Evolutionary conservation across 2,888 invertebrate species (phyloP), one percentile per base, ranked within the genome.

Genomic region (Bursaphelenchus okinawaensis): DNA sequence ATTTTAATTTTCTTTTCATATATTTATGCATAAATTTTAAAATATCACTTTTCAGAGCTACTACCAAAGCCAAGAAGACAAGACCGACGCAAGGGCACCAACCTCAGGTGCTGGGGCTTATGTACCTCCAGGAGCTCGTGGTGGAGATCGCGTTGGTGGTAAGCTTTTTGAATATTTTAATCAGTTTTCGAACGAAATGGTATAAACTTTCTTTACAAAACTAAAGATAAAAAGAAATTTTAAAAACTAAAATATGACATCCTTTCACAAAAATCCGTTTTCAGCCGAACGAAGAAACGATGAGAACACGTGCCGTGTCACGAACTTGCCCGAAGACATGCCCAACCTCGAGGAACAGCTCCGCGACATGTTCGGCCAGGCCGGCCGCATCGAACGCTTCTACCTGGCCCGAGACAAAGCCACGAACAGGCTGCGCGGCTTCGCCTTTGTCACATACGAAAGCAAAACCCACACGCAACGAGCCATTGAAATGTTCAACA

Each of bases 401-500:
- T 99, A 91, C 84, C 88, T 98, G 78, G 95, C 96, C 12, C 93
- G 94, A 84, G 96, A 98, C 82, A 87, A 87, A 80, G 81, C 81
- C 67, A 86, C 86, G 40, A 84, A 84, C 40, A 83, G 84, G 63
- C 87, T 86, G 28, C 87, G 87, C 82, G 96, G 96, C 68, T 98
- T 96, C 85, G 96, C 96, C 16, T 98, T 96, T 84, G 92, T 98
- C 68, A 96, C 95, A 82, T 98, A 93, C 86, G 91, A 91, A 84
- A 89, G 89, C 77, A 88, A 90, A 77, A 89, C 90, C 78, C 92
- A 81, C 62, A 79, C 80, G 31, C 78, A 80, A 51, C 94, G 90
- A 78, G 98, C 98, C 65, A 94, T 98, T 52, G 52, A 74, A 19
- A 50, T 40, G 40, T 74, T 80, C 65, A 78, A 78, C 68, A 75